These are phyloP conservation scores for Gallinago jamesoni DNA, from an alignment of 2,113 vertebrate species.

Conservation along the genomic window DNA sequence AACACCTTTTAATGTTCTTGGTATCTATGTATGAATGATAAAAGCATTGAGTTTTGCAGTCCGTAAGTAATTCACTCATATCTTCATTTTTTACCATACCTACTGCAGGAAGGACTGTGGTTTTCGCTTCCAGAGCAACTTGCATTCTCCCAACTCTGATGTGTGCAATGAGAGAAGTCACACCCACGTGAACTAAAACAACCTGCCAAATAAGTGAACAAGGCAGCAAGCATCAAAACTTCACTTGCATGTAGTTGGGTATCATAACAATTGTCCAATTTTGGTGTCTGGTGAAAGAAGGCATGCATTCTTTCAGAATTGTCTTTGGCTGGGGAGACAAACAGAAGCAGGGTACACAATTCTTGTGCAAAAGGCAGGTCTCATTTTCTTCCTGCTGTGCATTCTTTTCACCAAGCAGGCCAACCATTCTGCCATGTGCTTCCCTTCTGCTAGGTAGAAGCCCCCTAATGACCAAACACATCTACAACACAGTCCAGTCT, in stretches of 20 bases:
- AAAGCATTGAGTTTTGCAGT: background rate
- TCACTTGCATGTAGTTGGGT: background rate
- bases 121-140: constrained; percentile 84
- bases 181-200: constrained; percentile 77
- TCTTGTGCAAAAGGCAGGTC: background rate
- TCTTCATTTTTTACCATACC: constrained; percentile 55
- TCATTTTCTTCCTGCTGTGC: background rate
- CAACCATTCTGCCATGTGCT: background rate
- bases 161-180: constrained; percentile 84
- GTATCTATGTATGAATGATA: background rate
- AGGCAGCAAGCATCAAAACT: background rate
- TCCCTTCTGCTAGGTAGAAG: background rate
- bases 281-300: background rate
- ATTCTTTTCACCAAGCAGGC: background rate
- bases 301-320: background rate
- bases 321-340: background rate
- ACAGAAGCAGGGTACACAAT: background rate
- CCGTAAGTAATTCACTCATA: background rate
- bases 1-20: background rate
- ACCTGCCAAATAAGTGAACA: constrained; percentile 66
- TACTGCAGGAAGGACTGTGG: constrained; percentile 78
- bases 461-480: background rate
- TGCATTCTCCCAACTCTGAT: constrained; percentile 84
- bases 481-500: background rate
- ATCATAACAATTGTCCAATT: background rate